Percentiles rank a stretch among this genome's conserved stretches.
These are phyloP conservation scores for Limnephilus marmoratus DNA, from an alignment of 2,888 invertebrate species.

Conservation along the genomic window DNA sequence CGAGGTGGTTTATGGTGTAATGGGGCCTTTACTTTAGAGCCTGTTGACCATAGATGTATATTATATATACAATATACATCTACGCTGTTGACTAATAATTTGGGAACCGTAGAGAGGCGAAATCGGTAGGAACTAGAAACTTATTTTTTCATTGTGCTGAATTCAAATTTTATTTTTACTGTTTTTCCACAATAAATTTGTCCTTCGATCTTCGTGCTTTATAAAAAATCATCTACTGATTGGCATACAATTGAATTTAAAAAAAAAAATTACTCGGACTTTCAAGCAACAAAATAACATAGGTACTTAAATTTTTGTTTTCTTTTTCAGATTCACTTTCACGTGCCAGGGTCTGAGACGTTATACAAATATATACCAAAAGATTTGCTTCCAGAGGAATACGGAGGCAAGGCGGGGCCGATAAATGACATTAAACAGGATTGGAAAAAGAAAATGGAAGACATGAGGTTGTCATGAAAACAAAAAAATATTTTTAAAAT, in stretches of 20 bases:
- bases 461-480: constrained; percentile 75
- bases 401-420: constrained; percentile 82
- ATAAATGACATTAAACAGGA: constrained; percentile 79
- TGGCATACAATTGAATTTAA: too few species aligned
- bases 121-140: background rate
- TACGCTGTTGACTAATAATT: background rate
- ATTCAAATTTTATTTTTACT: too few species aligned
- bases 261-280: too few species aligned
- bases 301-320: background rate
- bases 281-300: too few species aligned
- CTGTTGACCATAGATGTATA: too few species aligned
- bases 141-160: too few species aligned
- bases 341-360: constrained; percentile 81
- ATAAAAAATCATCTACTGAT: too few species aligned
- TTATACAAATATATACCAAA: constrained; percentile 80
- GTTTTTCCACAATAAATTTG: too few species aligned
- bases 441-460: constrained; percentile 80
- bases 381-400: constrained; percentile 82
- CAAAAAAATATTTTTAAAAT: background rate
- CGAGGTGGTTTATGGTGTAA: background rate
- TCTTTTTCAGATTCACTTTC: constrained; percentile 80
- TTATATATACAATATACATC: too few species aligned
- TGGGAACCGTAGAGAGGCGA: background rate
- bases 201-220: too few species aligned
- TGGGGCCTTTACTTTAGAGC: too few species aligned